Conservation (phyloP, 2,888 invertebrate species). For the Lapara coniferarum region DNA sequence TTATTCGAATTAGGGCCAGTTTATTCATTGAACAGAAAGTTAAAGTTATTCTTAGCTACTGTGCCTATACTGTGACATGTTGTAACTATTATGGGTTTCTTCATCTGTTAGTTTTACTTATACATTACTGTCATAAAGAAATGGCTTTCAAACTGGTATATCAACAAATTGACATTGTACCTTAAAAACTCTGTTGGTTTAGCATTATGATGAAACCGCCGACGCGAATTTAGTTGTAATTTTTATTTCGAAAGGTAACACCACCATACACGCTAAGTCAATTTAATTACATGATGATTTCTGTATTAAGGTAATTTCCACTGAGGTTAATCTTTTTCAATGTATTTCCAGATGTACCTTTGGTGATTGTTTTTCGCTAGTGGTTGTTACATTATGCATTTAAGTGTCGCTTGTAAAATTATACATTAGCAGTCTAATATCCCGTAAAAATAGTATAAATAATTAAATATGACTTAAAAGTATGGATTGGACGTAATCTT, state of each 20-base stretch:
- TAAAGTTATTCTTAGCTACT: too few relatives aligned
- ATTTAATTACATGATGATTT: constrained; percentile 1
- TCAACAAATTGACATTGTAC: too few relatives aligned
- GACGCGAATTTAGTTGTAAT: background rate
- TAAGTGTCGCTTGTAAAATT: background rate
- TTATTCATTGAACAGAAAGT: too few relatives aligned
- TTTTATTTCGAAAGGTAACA: background rate
- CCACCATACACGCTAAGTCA: constrained; percentile 13
- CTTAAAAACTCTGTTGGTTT: background rate
- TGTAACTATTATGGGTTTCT: too few relatives aligned
- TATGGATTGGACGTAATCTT: background rate
- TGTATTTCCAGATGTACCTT: background rate
- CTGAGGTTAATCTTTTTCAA: background rate
- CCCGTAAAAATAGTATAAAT: too few relatives aligned
- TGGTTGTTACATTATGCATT: constrained; percentile 1
- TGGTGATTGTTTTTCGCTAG: background rate
- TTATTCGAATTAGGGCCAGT: background rate
- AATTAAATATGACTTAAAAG: too few relatives aligned
- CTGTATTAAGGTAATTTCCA: constrained; percentile 1
- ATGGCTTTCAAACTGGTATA: too few relatives aligned
- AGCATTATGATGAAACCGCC: constrained; percentile 1
- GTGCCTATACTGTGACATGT: too few relatives aligned
- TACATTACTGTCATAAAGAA: too few relatives aligned
- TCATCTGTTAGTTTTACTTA: too few relatives aligned
- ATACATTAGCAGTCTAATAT: too few relatives aligned